phyloP scores from a whole-genome alignment of 2,113 vertebrate genomes.

The Triplophysa dalaica region DNA sequence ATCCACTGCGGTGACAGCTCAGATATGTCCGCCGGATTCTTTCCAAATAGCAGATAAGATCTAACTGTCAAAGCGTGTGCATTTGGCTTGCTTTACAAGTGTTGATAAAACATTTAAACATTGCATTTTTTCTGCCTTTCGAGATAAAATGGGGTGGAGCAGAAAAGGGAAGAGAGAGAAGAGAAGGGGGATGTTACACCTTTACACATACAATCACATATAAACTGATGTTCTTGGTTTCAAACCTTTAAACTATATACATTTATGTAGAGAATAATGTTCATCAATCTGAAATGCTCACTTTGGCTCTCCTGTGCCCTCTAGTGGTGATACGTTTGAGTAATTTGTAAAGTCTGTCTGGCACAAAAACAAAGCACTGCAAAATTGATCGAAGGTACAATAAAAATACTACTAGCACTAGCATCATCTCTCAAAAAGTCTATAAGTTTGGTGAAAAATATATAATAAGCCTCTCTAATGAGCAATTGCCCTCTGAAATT shows the following conservation, averaged over 20 bases:
- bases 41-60: constrained; percentile 21
- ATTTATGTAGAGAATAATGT: background rate
- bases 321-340: constrained; percentile 31
- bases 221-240: background rate
- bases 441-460: constrained; percentile 9
- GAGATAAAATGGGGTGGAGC: background rate
- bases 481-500: constrained; percentile 7
- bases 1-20: constrained; percentile 28
- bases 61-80: constrained; percentile 6
- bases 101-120: background rate
- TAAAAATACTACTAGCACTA: background rate
- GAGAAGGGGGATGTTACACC: too few relatives aligned
- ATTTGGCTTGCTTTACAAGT: constrained; percentile 13
- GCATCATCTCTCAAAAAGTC: too few relatives aligned
- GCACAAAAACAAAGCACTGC: constrained; percentile 4
- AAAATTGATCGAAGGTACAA: constrained; percentile 1
- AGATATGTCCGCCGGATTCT: constrained; percentile 23
- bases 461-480: constrained; percentile 19
- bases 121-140: background rate
- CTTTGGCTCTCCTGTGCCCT: constrained; percentile 37
- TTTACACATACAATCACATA: background rate
- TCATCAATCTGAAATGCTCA: background rate
- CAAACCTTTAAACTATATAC: background rate
- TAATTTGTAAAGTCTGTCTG: background rate
- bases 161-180: background rate